phyloP scores from a whole-genome alignment of 1,140 invertebrate species.

The Rhizoglyphus robini region DNA sequence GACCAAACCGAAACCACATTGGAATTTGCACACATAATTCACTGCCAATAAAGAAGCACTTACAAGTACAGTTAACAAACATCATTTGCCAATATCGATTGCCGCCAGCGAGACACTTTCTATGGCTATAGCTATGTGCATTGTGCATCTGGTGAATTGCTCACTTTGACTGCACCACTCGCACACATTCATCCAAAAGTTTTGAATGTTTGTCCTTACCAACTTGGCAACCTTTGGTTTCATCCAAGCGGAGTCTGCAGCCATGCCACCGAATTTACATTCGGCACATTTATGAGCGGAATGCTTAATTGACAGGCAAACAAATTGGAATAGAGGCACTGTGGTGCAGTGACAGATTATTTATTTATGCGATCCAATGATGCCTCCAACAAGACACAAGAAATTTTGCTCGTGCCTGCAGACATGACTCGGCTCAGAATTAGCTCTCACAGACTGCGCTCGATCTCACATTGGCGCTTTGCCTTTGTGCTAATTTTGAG shows the following conservation, averaged over 20 bases:
- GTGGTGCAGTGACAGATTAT: background rate
- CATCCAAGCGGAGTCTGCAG: too few species aligned
- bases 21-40: conserved; percentile 18
- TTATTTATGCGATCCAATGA: background rate
- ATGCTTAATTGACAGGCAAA: conserved; percentile 13
- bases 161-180: too few species aligned
- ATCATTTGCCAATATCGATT: too few species aligned
- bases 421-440: background rate
- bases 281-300: background rate
- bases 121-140: too few species aligned
- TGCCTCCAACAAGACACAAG: too few species aligned
- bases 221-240: too few species aligned
- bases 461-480: background rate
- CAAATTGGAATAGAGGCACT: background rate
- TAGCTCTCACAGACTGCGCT: background rate
- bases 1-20: background rate
- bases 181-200: too few species aligned
- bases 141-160: too few species aligned
- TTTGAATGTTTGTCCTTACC: too few species aligned
- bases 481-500: background rate
- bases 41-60: conserved; percentile 4
- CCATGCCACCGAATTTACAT: background rate
- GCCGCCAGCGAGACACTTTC: too few species aligned
- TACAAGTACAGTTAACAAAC: too few species aligned
- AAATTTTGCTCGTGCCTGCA: background rate